Evolutionary conservation across 1,140 invertebrate species (phyloP).

Genomic region (Rhyzopertha dominica): DNA sequence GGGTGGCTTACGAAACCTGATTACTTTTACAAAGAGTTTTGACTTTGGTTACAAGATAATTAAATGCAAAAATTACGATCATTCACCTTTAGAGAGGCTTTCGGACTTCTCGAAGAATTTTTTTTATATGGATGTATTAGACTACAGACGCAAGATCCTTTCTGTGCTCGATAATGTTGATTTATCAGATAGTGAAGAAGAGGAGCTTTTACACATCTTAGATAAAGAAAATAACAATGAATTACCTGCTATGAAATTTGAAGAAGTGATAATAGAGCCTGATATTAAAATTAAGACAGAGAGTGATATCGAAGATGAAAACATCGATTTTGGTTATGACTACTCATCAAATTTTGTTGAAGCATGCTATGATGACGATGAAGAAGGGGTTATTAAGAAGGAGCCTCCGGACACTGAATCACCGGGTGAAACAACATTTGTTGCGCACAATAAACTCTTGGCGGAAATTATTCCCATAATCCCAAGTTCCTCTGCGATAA

Average conservation of each 20-base stretch:
- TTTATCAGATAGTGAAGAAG: slow-evolving; percentile 28
- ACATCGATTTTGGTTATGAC: slow-evolving; percentile 9
- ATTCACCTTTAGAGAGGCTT: slow-evolving; percentile 34
- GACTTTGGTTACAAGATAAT: slow-evolving; percentile 37
- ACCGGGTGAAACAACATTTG: not conserved
- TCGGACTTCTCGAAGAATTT: slow-evolving; percentile 37
- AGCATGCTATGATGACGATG: slow-evolving; percentile 18
- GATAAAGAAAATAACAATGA: too few species aligned
- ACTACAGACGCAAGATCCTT: slow-evolving; percentile 36
- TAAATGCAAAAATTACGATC: slow-evolving; percentile 27
- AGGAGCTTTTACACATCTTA: too few species aligned
- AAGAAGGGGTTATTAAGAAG: not conserved
- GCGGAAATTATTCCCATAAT: slow-evolving; percentile 4
- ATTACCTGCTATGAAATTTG: slow-evolving; percentile 27
- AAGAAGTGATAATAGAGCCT: slow-evolving; percentile 38
- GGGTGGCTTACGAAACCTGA: slow-evolving; percentile 34
- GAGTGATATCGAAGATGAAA: slow-evolving; percentile 27
- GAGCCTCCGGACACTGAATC: not conserved
- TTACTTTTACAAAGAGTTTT: slow-evolving; percentile 39
- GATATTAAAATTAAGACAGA: slow-evolving; percentile 40
- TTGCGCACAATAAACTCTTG: slow-evolving; percentile 1
- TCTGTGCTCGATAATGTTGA: slow-evolving; percentile 34
- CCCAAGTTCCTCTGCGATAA: not conserved
- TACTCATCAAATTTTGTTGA: slow-evolving; percentile 16
- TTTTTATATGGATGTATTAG: slow-evolving; percentile 37